phyloP scores from a whole-genome alignment of 92 coral and sea anemone species.

The Actinernus sp. region DNA sequence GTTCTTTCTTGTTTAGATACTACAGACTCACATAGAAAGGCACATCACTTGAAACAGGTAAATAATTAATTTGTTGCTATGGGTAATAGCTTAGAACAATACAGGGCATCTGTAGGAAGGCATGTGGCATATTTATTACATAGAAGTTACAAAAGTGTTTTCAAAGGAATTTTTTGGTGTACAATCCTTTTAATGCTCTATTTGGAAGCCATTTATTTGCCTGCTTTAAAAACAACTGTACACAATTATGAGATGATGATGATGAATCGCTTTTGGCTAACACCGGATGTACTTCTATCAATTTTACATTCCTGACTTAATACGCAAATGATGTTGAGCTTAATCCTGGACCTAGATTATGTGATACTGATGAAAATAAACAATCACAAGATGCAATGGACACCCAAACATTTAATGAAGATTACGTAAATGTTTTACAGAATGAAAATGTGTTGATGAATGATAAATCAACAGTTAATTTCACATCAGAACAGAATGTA shows the following conservation, averaged over 20 bases:
- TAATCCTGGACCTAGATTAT: neutral
- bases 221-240: neutral
- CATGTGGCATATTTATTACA: neutral
- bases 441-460: neutral
- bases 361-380: too few relatives aligned
- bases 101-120: neutral
- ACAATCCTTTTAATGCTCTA: neutral
- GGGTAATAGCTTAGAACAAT: neutral
- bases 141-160: neutral
- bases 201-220: neutral
- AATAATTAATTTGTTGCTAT: neutral
- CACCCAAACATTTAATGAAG: neutral
- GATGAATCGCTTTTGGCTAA: neutral
- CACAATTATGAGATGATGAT: neutral
- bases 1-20: neutral
- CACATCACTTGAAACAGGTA: neutral
- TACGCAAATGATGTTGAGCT: neutral
- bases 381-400: neutral
- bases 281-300: neutral
- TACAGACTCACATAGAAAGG: neutral
- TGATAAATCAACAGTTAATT: neutral
- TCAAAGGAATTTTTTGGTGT: neutral
- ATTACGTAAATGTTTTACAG: neutral
- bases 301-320: neutral
- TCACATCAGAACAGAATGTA: neutral